These are phyloP conservation scores for Nesogale talazaci DNA, from an alignment of 2,113 vertebrate genomes.

Conservation along the genomic window DNA sequence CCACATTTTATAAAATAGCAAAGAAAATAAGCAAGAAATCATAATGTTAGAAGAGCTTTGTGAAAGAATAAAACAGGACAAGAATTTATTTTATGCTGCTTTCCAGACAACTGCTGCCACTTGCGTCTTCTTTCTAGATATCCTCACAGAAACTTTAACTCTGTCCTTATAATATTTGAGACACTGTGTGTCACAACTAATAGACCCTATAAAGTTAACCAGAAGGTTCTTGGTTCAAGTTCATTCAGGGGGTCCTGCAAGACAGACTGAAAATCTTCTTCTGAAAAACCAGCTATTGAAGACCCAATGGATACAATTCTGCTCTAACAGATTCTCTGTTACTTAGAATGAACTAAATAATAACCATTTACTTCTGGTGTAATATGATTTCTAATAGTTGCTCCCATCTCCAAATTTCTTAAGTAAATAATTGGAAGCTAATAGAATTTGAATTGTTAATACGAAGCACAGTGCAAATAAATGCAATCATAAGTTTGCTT, in stretches of 20 bases:
- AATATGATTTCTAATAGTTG: neutral
- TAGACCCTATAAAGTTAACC: neutral
- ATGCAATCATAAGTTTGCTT: neutral
- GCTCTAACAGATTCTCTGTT: neutral
- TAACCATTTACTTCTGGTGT: neutral
- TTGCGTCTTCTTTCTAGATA: neutral
- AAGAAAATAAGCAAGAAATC: neutral
- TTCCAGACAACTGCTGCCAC: neutral
- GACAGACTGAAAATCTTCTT: neutral
- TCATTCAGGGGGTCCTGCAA: neutral
- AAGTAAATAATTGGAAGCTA: neutral
- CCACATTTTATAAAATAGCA: neutral
- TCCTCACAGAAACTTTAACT: neutral
- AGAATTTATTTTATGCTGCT: neutral
- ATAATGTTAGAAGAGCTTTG: neutral
- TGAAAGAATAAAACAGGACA: neutral
- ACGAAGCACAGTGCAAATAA: neutral
- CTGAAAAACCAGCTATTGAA: neutral
- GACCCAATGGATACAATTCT: neutral
- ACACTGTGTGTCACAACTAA: neutral
- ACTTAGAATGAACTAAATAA: neutral
- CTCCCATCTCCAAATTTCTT: neutral
- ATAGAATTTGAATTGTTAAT: neutral
- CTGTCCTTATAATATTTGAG: neutral
- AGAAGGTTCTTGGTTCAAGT: neutral